Conservation (phyloP, 1,140 invertebrate genomes). For the Drosophila gunungcola region DNA sequence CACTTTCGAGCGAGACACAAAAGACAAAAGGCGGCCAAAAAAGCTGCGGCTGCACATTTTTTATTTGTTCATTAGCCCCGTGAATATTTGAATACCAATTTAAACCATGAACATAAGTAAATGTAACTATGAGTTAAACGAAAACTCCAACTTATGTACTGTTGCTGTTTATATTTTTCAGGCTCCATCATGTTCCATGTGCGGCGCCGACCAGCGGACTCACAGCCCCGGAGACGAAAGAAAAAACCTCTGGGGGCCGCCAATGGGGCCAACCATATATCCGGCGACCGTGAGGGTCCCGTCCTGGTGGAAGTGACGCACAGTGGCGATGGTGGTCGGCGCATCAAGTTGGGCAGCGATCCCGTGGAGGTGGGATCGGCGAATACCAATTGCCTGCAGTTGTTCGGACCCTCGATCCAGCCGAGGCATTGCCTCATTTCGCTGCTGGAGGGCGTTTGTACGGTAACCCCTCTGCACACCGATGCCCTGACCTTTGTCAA, state of each 20-base stretch:
- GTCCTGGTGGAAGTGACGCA: constrained; percentile 87
- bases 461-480: constrained; percentile 95
- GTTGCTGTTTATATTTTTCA: constrained; percentile 76
- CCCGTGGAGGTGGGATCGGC: constrained; percentile 89
- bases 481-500: constrained; percentile 98
- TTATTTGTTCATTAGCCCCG: not conserved
- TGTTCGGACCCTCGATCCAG: constrained; percentile 93
- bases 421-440: constrained; percentile 97
- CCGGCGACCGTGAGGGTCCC: constrained; percentile 85
- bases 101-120: constrained; percentile 57
- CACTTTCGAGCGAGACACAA: constrained; percentile 40
- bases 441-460: constrained; percentile 95
- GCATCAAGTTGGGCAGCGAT: constrained; percentile 87
- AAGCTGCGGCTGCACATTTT: constrained; percentile 11
- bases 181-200: constrained; percentile 98
- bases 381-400: constrained; percentile 88
- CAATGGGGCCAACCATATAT: constrained; percentile 85
- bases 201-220: constrained; percentile 93
- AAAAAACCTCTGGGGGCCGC: constrained; percentile 91
- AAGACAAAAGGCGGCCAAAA: constrained; percentile 33
- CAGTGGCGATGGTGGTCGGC: constrained; percentile 88
- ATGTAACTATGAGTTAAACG: not conserved
- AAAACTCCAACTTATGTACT: not conserved
- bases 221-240: constrained; percentile 94
- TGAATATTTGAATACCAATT: not conserved